Evolutionary conservation across 2,113 vertebrate genomes (phyloP), one percentile per base, ranked within the genome.

Genomic region (Tympanuchus pallidicinctus): DNA sequence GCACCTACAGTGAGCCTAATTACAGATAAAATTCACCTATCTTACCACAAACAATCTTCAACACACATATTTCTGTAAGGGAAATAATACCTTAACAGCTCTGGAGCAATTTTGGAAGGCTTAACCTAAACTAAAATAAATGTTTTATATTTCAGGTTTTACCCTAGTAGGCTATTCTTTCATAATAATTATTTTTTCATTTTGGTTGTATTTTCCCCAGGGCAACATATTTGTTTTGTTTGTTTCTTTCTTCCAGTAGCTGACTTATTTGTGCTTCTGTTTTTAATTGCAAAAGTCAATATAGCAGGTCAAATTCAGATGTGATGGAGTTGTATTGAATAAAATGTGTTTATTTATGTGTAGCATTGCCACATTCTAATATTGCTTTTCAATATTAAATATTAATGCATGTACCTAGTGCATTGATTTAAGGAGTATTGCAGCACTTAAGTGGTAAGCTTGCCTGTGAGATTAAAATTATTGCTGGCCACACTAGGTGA

Each of bases 351-450:
- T 90, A 77, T 81, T 92, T 94, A 42, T 78, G 24, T 60, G 21
- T 42, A 90, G 6, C 50, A 50, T 42, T 90, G 45, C 22, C 32
- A 77, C 21, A 64, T 45, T 94, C 86, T 77, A 71, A 59, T 80
- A 82, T 57, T 93, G 60, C 11, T 67, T 83, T 86, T 88, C 47
- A 24, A 16, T 81, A 81, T 95, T 86, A 94, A 96, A 88, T 94
- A 91, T 92, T 94, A 94, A 96, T 92, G 34, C 6, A 7, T 75
- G 57, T 89, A 80, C 47, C 22, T 52, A 75, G 18, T 30, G 47
- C 52, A 88, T 69, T 90, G 91, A 90, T 95, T 95, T 72, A 92
- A 90, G 88, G 69, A 73, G 43, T 48, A 83, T 10, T 77, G 69
- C 61, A 69, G 89, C 65, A 81, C 79, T 60, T 91, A 80, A 89